A percentile compares a stretch with the other conserved stretches of the same genome.
phyloP scores from a whole-genome alignment of 2,113 vertebrate species.

The Phalacrocorax brasilianus region DNA sequence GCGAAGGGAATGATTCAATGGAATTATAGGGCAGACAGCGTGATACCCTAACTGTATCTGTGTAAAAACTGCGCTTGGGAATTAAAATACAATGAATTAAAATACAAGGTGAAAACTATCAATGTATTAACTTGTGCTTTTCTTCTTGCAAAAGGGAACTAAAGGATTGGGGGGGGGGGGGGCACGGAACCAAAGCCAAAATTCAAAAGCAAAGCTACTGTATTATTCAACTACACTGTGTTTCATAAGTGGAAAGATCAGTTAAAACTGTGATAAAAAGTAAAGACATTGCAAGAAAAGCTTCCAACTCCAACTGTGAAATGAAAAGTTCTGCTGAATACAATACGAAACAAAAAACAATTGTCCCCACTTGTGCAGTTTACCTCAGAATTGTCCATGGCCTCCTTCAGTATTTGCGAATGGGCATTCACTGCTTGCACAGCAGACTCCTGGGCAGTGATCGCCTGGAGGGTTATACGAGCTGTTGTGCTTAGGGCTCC shows the following conservation, averaged over 20 bases:
- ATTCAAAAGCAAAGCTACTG: neutral
- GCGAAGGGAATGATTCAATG: neutral
- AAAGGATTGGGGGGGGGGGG: neutral
- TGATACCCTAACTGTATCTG: neutral
- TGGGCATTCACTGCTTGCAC: conserved; percentile 85
- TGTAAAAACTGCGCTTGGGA: neutral
- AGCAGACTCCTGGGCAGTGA: conserved; percentile 89
- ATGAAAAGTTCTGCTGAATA: neutral
- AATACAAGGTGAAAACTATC: neutral
- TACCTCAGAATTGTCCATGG: conserved; percentile 92
- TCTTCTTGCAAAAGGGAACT: neutral
- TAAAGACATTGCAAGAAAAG: neutral
- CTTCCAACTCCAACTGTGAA: neutral
- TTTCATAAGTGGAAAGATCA: neutral
- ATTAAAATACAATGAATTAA: neutral
- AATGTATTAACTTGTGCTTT: neutral
- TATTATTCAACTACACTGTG: neutral
- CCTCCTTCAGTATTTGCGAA: conserved; percentile 83
- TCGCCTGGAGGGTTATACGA: conserved; percentile 82
- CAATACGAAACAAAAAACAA: neutral
- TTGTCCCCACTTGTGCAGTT: neutral
- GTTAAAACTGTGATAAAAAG: neutral
- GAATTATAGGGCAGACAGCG: neutral
- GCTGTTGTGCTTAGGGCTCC: conserved; percentile 80
- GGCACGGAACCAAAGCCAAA: no score